These are phyloP conservation scores for Cynoglossus semilaevis DNA, from an alignment of 2,113 vertebrate species.

Conservation along the genomic window DNA sequence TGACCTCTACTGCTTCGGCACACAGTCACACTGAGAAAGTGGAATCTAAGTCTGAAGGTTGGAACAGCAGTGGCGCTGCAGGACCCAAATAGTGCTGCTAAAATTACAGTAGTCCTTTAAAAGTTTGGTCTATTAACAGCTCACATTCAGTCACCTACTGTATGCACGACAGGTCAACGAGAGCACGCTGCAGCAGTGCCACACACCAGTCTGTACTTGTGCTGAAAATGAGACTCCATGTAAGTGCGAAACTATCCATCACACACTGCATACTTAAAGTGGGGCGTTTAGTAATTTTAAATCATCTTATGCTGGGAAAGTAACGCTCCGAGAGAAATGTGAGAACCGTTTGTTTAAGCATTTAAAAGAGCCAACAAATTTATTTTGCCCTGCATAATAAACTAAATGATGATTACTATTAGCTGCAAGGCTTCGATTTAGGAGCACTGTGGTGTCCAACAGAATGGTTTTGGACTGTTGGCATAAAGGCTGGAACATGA, in stretches of 20 bases:
- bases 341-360: no score
- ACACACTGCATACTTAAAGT: background rate
- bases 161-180: slow-evolving; percentile 14
- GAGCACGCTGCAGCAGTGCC: background rate
- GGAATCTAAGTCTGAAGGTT: slow-evolving; percentile 28
- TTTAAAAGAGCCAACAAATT: no score
- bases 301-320: no score
- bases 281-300: no score
- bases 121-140: slow-evolving; percentile 60
- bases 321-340: no score
- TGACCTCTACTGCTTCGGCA: background rate
- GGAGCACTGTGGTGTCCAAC: no score
- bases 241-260: background rate
- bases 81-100: slow-evolving; percentile 30
- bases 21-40: slow-evolving; percentile 11
- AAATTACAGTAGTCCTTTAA: slow-evolving; percentile 62
- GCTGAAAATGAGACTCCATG: background rate
- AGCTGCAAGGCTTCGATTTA: no score
- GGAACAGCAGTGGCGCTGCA: slow-evolving; percentile 13
- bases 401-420: no score
- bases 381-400: no score
- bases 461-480: no score
- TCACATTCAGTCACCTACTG: slow-evolving; percentile 36
- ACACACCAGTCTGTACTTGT: background rate
- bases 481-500: no score